Evolutionary conservation across 2,113 vertebrate genomes (phyloP), one percentile per base, ranked within the genome.

Genomic region (Osmerus mordax): DNA sequence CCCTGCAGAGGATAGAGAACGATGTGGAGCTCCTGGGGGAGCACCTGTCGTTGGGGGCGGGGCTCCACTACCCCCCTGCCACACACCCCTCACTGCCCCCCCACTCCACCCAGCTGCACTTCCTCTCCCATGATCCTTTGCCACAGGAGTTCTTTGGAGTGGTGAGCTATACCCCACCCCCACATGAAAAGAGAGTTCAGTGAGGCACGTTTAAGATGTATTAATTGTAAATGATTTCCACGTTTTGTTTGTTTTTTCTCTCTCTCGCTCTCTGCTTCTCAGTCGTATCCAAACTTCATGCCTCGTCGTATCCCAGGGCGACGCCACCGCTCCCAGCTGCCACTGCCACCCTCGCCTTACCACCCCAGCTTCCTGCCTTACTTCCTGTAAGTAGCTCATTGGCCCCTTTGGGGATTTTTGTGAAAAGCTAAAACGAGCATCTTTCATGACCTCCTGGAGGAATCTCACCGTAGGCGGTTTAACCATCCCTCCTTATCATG

Each of bases 291-390:
- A 82, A 94, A 96, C 70, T 98, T 99, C 87, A 95, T 99, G 92
- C 94, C 96, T 88, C 94, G 96, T 77, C 95, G 97, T 90, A 93
- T 98, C 78, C 91, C 96, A 68, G 95, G 95, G 79, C 95, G 96
- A 78, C 93, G 97, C 90, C 98, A 98, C 65, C 94, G 95, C 74
- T 95, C 97, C 5, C 97, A 98, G 85, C 96, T 98, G 87, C 92
- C 95, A 73, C 90, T 97, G 83, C 94, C 97, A 77, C 95, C 95
- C 75, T 95, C 97, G 64, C 95, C 97, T 82, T 98, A 98, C 84
- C 97, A 98, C 89, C 95, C 96, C 79, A 98, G 95, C 92, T 93
- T 98, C 87, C 93, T 99, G 87, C 97, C 97, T 89, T 99, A 99
- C 83, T 96, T 99, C 89, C 93, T 98, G 97, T 98, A 93, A 94